A percentile compares a stretch with the other conserved stretches of the same genome.
phyloP scores from a whole-genome alignment of 2,113 vertebrate genomes.

The Mus musculus region DNA sequence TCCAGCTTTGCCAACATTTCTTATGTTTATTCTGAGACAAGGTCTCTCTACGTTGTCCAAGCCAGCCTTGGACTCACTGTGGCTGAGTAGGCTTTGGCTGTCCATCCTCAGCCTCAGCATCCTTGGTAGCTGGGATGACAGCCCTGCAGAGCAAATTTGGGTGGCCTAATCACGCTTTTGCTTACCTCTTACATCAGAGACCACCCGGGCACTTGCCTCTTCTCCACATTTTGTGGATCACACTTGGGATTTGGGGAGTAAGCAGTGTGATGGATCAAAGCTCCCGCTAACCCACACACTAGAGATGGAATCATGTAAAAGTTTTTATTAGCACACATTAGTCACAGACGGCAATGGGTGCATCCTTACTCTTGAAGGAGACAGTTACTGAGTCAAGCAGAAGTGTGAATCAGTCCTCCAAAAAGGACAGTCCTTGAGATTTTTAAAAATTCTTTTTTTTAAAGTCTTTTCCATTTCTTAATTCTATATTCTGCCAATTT shows the following conservation, averaged over 20 bases:
- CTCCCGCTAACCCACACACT: neutral
- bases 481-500: conserved; percentile 44
- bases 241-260: neutral
- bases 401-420: neutral
- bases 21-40: neutral
- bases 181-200: neutral
- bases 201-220: neutral
- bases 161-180: neutral
- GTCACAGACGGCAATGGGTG: neutral
- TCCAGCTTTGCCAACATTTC: neutral
- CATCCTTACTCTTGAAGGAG: neutral
- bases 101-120: neutral
- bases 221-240: conserved; percentile 1
- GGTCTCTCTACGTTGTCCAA: neutral
- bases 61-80: neutral
- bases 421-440: conserved; percentile 23
- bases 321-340: neutral
- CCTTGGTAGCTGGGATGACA: neutral
- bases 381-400: neutral
- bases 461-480: neutral
- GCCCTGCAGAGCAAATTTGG: neutral
- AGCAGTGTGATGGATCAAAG: neutral
- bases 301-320: neutral
- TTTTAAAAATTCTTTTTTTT: neutral
- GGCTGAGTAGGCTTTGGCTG: neutral